These are phyloP conservation scores for Menidia menidia DNA, from an alignment of 2,797 vertebrate species.

Conservation along the genomic window DNA sequence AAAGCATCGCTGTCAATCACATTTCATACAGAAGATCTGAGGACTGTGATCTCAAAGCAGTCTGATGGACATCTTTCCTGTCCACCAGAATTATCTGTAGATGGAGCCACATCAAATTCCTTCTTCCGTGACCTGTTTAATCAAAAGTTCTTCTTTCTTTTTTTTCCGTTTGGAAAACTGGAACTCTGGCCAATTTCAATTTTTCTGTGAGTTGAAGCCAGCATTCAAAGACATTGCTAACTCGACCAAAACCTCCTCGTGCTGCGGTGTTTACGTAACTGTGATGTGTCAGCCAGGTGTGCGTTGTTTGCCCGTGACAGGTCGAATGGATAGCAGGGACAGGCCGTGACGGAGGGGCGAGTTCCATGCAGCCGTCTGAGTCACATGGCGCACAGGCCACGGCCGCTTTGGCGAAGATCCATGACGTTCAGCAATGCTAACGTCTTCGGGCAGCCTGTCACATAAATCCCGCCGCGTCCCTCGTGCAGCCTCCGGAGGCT, in stretches of 20 bases:
- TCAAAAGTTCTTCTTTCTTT: not conserved
- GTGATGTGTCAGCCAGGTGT: conserved; percentile 54
- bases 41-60: conserved; percentile 2
- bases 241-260: not conserved
- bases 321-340: conserved; percentile 46
- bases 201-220: not conserved
- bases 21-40: conserved; percentile 30
- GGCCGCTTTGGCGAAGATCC: conserved; percentile 33
- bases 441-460: conserved; percentile 80
- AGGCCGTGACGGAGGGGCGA: conserved; percentile 34
- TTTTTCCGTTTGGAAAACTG: not conserved
- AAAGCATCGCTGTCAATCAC: conserved; percentile 65
- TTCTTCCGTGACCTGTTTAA: not conserved
- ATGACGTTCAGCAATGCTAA: conserved; percentile 70
- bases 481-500: conserved; percentile 55
- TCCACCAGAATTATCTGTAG: conserved; percentile 14
- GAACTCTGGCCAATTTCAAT: not conserved
- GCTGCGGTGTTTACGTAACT: conserved; percentile 28
- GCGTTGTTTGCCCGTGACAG: conserved; percentile 47
- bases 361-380: conserved; percentile 18
- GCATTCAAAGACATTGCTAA: not conserved
- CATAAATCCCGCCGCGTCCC: conserved; percentile 70
- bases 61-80: not conserved
- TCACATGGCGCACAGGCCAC: conserved; percentile 51
- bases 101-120: not conserved